Evolutionary conservation across 2,113 vertebrate genomes (phyloP).

Genomic region (Perca flavescens): DNA sequence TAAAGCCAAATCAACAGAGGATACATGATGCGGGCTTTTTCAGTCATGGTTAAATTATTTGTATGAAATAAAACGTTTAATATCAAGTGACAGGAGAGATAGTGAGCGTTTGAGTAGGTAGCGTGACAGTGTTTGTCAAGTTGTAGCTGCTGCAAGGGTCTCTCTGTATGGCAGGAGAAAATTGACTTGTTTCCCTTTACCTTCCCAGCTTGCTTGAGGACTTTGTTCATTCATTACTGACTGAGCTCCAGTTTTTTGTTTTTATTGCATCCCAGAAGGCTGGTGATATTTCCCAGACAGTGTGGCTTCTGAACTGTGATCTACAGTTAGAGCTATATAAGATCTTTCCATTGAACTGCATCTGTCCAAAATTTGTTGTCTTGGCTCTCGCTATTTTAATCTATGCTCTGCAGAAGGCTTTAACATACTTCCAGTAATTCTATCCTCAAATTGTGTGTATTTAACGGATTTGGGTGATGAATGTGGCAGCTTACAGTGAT

Average conservation of each 20-base stretch:
- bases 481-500: conserved; percentile 13
- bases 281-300: conserved; percentile 49
- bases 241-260: conserved; percentile 26
- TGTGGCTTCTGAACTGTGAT: conserved; percentile 48
- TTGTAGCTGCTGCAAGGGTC: conserved; percentile 36
- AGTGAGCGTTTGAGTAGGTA: conserved; percentile 36
- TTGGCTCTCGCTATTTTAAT: conserved; percentile 36
- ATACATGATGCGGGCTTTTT: conserved; percentile 32
- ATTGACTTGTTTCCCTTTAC: conserved; percentile 65
- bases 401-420: background rate
- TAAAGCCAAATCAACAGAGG: conserved; percentile 62
- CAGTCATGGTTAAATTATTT: conserved; percentile 38
- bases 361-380: conserved; percentile 28
- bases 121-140: conserved; percentile 63
- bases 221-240: conserved; percentile 52
- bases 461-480: conserved; percentile 7
- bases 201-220: conserved; percentile 59
- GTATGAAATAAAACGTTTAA: conserved; percentile 52
- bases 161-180: conserved; percentile 59
- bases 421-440: conserved; percentile 7
- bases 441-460: conserved; percentile 9
- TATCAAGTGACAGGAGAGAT: conserved; percentile 53
- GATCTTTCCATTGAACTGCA: conserved; percentile 43
- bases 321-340: conserved; percentile 29
- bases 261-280: conserved; percentile 45